A percentile compares a stretch with the other conserved stretches of the same genome.
These are phyloP conservation scores for Megaceryle torquata DNA, from an alignment of 2,113 vertebrate genomes.

Conservation along the genomic window DNA sequence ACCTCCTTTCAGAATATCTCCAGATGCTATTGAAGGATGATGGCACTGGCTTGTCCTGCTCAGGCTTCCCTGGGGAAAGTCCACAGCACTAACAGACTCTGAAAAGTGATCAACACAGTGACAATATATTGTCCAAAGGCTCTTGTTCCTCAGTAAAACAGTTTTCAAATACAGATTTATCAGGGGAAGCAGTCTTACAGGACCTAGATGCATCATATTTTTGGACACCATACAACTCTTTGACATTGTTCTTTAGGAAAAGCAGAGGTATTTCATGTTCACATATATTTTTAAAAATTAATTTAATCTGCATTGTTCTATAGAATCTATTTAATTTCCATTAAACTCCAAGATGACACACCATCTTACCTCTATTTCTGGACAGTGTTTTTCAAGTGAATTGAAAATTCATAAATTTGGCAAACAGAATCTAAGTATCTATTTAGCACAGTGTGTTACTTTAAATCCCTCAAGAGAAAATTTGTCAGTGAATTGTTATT, in stretches of 20 bases:
- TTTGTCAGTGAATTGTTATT: conserved; percentile 16
- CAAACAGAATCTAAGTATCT: not conserved
- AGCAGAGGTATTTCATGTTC: not conserved
- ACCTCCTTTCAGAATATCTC: not conserved
- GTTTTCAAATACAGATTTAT: not conserved
- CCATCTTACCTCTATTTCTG: not conserved
- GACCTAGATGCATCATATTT: not conserved
- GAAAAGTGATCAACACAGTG: not conserved
- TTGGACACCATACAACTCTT: not conserved
- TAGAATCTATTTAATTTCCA: not conserved
- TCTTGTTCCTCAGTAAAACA: not conserved
- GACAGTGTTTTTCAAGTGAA: not conserved
- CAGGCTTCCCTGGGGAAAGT: not conserved
- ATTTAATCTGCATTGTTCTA: not conserved
- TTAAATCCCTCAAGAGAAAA: not conserved
- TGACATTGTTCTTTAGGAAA: not conserved
- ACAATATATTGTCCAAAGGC: not conserved
- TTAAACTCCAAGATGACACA: not conserved
- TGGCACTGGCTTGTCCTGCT: not conserved
- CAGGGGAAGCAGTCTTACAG: not conserved
- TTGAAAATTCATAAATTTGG: not conserved
- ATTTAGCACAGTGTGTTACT: not conserved
- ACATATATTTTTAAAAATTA: not conserved
- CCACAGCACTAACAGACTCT: not conserved
- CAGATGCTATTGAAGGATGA: not conserved